phyloP scores from a whole-genome alignment of 1,140 invertebrate genomes.

The Rhopalosiphum maidis region DNA sequence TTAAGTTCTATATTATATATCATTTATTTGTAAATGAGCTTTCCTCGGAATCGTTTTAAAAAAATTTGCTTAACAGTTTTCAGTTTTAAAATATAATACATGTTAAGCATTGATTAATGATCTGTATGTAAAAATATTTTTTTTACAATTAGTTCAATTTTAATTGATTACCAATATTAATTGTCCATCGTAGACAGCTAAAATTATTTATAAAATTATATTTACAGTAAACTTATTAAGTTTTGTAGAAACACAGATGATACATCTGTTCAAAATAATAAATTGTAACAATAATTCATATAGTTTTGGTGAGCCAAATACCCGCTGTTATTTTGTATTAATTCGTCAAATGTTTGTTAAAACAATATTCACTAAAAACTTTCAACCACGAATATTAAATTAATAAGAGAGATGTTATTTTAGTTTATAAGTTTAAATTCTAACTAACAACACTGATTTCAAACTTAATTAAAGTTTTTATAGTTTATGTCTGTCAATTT shows the following conservation, averaged over 20 bases:
- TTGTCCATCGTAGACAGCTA: not conserved
- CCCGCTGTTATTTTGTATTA: not conserved
- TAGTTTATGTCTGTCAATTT: not conserved
- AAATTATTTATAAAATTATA: constrained; percentile 5
- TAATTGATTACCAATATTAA: constrained; percentile 4
- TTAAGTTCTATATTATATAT: not conserved
- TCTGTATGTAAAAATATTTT: not conserved
- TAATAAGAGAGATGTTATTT: not conserved
- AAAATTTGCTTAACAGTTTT: not conserved
- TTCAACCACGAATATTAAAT: not conserved
- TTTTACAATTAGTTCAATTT: not conserved
- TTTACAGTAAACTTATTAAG: not conserved
- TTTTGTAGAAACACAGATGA: not conserved
- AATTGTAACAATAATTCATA: constrained; percentile 14
- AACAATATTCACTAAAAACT: constrained; percentile 4
- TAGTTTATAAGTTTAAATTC: constrained; percentile 5
- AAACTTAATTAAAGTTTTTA: not conserved
- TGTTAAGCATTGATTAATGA: not conserved
- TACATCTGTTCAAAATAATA: constrained; percentile 29
- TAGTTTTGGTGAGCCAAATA: not conserved
- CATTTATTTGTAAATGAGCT: not conserved
- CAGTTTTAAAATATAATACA: not conserved
- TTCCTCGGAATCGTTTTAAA: not conserved
- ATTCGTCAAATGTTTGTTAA: not conserved
- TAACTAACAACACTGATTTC: not conserved